These are phyloP conservation scores for Pomatorhinus ruficollis DNA, from an alignment of 2,113 vertebrate genomes.

Conservation along the genomic window DNA sequence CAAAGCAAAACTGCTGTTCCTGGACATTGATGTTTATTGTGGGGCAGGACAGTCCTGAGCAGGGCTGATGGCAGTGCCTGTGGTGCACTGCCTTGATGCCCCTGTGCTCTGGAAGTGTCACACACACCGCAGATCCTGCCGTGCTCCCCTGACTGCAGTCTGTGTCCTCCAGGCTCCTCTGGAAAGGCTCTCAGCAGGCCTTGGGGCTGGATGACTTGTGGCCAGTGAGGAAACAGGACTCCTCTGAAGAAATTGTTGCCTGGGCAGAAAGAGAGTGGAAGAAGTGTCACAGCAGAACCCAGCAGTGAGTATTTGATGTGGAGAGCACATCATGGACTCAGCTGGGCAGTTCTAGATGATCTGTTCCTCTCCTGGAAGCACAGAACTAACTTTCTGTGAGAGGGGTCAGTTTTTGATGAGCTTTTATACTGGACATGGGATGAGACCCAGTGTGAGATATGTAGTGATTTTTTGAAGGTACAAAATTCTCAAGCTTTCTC, in stretches of 20 bases:
- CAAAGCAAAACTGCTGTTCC: not conserved
- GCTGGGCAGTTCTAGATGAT: not conserved
- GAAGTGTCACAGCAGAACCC: not conserved
- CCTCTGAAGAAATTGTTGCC: slow-evolving; percentile 84
- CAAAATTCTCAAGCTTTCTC: not conserved
- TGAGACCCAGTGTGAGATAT: not conserved
- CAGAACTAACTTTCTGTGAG: not conserved
- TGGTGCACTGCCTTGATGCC: not conserved
- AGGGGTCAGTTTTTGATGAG: not conserved
- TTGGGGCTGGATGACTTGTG: slow-evolving; percentile 84
- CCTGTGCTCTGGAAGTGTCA: not conserved
- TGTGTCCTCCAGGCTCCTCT: slow-evolving; percentile 79
- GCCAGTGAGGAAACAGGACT: slow-evolving; percentile 84
- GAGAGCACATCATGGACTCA: not conserved
- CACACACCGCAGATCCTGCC: not conserved
- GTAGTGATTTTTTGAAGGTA: not conserved
- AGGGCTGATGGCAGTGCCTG: not conserved
- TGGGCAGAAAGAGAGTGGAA: slow-evolving; percentile 84
- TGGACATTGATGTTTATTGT: not conserved
- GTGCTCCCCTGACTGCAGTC: slow-evolving; percentile 7
- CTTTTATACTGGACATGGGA: not conserved
- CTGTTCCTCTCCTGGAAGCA: not conserved
- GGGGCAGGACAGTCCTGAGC: not conserved
- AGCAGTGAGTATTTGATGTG: slow-evolving; percentile 61
- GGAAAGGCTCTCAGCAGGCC: slow-evolving; percentile 82